Evolutionary conservation across 2,797 vertebrate species (phyloP).

Genomic region (Taenioides sp.): DNA sequence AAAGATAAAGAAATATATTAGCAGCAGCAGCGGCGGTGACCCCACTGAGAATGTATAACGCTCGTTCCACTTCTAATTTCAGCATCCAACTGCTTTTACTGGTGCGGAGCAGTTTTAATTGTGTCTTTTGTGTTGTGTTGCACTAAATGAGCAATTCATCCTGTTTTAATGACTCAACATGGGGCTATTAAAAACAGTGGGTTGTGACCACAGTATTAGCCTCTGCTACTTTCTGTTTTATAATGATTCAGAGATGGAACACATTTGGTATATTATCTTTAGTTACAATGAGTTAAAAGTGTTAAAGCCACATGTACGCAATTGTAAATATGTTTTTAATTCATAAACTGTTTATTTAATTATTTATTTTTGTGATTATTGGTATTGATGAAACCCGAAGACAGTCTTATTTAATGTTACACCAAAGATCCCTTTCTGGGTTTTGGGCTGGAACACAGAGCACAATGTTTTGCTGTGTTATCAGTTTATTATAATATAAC

Average conservation of each 20-base stretch:
- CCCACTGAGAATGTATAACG: conserved; percentile 78
- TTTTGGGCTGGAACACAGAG: too few relatives aligned
- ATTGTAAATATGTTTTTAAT: too few relatives aligned
- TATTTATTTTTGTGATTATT: background rate
- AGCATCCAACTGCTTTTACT: conserved; percentile 64
- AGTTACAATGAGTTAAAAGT: background rate
- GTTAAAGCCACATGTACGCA: background rate
- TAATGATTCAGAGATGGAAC: conserved; percentile 4
- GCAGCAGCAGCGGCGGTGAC: conserved; percentile 69
- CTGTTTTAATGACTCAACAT: conserved; percentile 56
- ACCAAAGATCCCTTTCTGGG: too few relatives aligned
- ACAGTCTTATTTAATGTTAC: background rate
- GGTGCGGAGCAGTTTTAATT: conserved; percentile 65
- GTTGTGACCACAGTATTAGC: conserved; percentile 1
- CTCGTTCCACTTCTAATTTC: conserved; percentile 72
- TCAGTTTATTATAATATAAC: too few relatives aligned
- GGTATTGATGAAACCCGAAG: background rate
- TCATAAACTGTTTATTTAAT: too few relatives aligned
- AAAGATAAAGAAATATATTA: conserved; percentile 85
- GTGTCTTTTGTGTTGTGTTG: conserved; percentile 59
- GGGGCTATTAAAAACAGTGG: conserved; percentile 29
- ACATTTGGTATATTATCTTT: background rate
- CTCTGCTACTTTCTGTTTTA: background rate
- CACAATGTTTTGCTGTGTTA: too few relatives aligned
- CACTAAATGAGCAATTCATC: conserved; percentile 61